Evolutionary conservation across 2,113 vertebrate species (phyloP), one percentile per base, ranked within the genome.

Genomic region (Suricata suricatta): DNA sequence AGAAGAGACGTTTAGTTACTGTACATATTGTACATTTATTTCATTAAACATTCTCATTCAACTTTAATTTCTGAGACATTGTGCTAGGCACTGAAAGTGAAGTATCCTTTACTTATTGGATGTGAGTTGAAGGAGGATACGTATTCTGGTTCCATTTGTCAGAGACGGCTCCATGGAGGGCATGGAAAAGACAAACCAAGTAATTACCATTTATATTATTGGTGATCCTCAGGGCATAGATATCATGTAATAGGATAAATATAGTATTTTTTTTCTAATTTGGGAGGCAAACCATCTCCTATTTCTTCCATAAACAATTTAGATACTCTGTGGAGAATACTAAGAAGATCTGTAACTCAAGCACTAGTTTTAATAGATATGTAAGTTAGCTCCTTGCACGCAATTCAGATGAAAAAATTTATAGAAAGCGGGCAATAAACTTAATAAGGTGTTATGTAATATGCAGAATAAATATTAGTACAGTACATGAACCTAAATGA

Each of bases 401-500:
- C 74, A 64, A 96, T 77, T 94, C 90, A 81, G 81, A 94, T 90
- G 91, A 84, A 96, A 96, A 97, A 97, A 93, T 97, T 98, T 98
- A 96, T 94, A 88, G 95, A 95, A 97, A 94, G 88, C 1, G 50
- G 98, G 97, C 95, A 97, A 98, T 97, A 97, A 96, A 94, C 63
- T 93, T 98, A 98, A 98, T 98, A 97, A 96, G 97, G 93, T 98
- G 88, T 97, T 98, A 86, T 83, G 92, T 97, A 98, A 95, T 96
- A 96, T 93, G 93, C 74, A 92, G 97, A 97, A 97, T 98, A 98
- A 98, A 98, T 98, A 98, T 98, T 98, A 98, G 97, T 96, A 98
- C 97, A 98, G 98, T 88, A 44, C 95, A 90, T 77, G 97, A 97
- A 97, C 97, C 97, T 98, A 98, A 97, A 97, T 98, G 97, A 98